Evolutionary conservation across 2,113 vertebrate species (phyloP).

Genomic region (Paralichthys olivaceus): DNA sequence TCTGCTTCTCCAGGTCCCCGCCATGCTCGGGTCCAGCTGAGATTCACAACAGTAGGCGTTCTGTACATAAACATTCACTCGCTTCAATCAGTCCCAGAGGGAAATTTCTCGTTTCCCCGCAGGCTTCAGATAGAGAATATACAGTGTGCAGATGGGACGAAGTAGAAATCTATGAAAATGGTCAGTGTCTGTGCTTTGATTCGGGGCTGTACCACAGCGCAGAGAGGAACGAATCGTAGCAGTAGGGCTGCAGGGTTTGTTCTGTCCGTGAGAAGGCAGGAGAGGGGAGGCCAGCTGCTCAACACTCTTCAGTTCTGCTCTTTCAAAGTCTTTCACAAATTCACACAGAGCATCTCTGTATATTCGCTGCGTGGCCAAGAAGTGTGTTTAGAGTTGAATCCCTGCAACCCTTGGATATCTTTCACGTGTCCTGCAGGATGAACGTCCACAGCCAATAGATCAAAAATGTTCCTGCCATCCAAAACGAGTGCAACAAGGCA

Average conservation of each 20-base stretch:
- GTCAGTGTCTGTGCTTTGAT: slow-evolving; percentile 60
- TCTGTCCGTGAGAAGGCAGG: slow-evolving; percentile 50
- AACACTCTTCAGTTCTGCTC: slow-evolving; percentile 39
- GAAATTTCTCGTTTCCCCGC: slow-evolving; percentile 37
- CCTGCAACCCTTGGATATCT: slow-evolving; percentile 30
- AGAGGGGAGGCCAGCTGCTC: slow-evolving; percentile 27
- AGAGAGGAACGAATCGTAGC: slow-evolving; percentile 37
- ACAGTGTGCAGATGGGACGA: slow-evolving; percentile 36
- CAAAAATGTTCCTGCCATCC: slow-evolving; percentile 50
- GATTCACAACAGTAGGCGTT: slow-evolving; percentile 54
- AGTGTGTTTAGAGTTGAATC: slow-evolving; percentile 39
- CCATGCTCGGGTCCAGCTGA: slow-evolving; percentile 70
- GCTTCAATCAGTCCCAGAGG: slow-evolving; percentile 62
- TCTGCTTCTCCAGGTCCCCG: slow-evolving; percentile 45
- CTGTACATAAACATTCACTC: slow-evolving; percentile 71
- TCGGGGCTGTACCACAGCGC: slow-evolving; percentile 52
- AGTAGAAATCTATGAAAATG: slow-evolving; percentile 50
- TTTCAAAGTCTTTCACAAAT: slow-evolving; percentile 36
- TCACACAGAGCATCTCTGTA: slow-evolving; percentile 20
- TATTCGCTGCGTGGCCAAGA: slow-evolving; percentile 23
- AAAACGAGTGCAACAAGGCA: slow-evolving; percentile 82
- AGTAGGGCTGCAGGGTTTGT: slow-evolving; percentile 37
- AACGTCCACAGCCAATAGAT: slow-evolving; percentile 43
- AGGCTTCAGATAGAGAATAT: slow-evolving; percentile 51
- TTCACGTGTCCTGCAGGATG: slow-evolving; percentile 27